Evolutionary conservation across 1,140 invertebrate genomes (phyloP), one percentile per base, ranked within the genome.

Genomic region (Adelges cooleyi): DNA sequence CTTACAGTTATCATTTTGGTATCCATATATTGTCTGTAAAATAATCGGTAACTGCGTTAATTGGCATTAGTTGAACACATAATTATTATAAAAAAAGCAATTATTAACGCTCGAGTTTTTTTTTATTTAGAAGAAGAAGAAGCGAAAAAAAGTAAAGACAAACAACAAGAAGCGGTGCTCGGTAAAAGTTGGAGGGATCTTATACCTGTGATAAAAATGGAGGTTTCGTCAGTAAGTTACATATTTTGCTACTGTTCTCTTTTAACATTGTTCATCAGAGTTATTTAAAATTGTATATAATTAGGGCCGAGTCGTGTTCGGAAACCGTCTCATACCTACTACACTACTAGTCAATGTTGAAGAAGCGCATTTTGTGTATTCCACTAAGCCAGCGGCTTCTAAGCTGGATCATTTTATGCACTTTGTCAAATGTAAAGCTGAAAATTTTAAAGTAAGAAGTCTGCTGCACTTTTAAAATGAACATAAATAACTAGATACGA

Each of bases 361-460:
- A 76, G 94, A 98, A 75, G 87, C 90, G 27, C 92, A 96, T 73
- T 86, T 95, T 74, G 85, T 92, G 15, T 97, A 97, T 74, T 95
- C 92, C 40, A 97, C 94, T 5, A 95, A 95, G 75, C 91, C 91
- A 54, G 90, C 93, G 0, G 91, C 90, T 0, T 95, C 91, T 1
- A 86, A 84, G 49, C 81, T 95, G 66, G 95, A 98, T 77, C 83
- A 90, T 75, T 92, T 97, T 68, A 98, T 97, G 90, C 94, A 98
- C 75, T 90, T 95, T 70, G 83, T 92, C 9, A 96, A 95, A 74
- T 90, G 90, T 59, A 92, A 90, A 74, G 88, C 90, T 11, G 95
- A 98, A 75, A 98, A 96, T 77, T 89, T 93, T 69, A 90, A 91
- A 77, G 80, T 82, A 49, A 46, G n/a, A n/a, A n/a, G n/a, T n/a